Percentiles rank a stretch among this genome's conserved stretches.
These are phyloP conservation scores for Myoxocephalus aenaeus DNA, from an alignment of 2,797 vertebrate genomes.

Conservation along the genomic window DNA sequence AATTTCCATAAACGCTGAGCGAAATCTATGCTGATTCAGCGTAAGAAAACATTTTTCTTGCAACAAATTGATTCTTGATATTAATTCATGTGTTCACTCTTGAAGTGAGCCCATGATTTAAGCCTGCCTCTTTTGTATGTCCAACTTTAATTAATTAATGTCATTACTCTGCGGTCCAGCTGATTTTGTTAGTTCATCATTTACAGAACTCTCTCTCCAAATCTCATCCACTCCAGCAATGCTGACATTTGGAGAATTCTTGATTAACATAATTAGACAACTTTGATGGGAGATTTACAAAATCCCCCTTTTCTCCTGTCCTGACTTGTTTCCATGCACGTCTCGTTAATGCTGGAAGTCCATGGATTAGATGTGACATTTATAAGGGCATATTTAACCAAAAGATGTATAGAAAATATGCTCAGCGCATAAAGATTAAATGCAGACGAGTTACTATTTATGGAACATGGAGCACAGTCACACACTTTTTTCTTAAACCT, in stretches of 20 bases:
- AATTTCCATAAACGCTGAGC: slow-evolving; percentile 44
- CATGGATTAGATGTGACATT: slow-evolving; percentile 84
- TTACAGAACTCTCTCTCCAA: slow-evolving; percentile 84
- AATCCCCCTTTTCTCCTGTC: slow-evolving; percentile 84
- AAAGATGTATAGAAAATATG: slow-evolving; percentile 60
- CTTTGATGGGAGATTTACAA: slow-evolving; percentile 92
- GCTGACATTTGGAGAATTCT: slow-evolving; percentile 96
- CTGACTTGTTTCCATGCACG: slow-evolving; percentile 78
- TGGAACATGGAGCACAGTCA: background rate
- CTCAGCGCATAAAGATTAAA: slow-evolving; percentile 27
- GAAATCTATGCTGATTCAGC: slow-evolving; percentile 60
- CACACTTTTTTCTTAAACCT: slow-evolving; percentile 10
- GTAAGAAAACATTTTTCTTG: slow-evolving; percentile 73
- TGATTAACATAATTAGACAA: slow-evolving; percentile 98
- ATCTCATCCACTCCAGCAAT: slow-evolving; percentile 88
- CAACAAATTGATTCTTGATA: slow-evolving; percentile 74
- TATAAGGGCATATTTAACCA: slow-evolving; percentile 76
- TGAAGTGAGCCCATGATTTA: slow-evolving; percentile 64
- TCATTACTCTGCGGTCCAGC: slow-evolving; percentile 62
- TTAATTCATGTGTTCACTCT: slow-evolving; percentile 69
- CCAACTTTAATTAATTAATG: slow-evolving; percentile 78
- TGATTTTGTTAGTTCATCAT: slow-evolving; percentile 81
- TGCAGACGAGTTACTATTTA: slow-evolving; percentile 53
- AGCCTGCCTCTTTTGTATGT: slow-evolving; percentile 70
- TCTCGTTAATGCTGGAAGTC: slow-evolving; percentile 75